phyloP scores from a whole-genome alignment of 92 coral and sea anemone genomes.

The Anthopleura xanthogrammica region DNA sequence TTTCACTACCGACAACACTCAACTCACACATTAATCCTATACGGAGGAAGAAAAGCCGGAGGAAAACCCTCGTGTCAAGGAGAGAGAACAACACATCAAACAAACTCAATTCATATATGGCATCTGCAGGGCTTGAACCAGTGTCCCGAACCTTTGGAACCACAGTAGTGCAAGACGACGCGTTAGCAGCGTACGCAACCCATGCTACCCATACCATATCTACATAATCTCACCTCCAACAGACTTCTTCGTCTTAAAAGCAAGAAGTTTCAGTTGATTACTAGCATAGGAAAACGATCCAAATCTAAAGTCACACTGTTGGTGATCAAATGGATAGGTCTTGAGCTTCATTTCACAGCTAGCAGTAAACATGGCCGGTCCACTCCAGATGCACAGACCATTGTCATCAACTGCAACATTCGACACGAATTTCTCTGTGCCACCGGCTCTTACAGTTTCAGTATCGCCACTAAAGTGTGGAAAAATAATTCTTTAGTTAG shows the following conservation, averaged over 20 bases:
- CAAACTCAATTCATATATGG: no score
- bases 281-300: conserved; percentile 51
- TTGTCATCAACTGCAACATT: conserved; percentile 25
- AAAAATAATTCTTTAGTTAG: background rate
- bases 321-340: conserved; percentile 67
- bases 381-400: conserved; percentile 50
- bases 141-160: no score
- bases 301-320: conserved; percentile 50
- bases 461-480: conserved; percentile 43
- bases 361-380: conserved; percentile 60
- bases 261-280: conserved; percentile 26
- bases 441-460: conserved; percentile 46
- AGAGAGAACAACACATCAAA: no score
- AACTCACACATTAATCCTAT: no score
- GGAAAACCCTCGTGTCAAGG: no score
- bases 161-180: no score
- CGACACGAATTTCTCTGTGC: conserved; percentile 47
- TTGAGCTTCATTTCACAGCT: conserved; percentile 52
- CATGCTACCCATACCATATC: no score
- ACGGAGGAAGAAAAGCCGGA: no score
- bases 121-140: no score
- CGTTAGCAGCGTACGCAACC: no score
- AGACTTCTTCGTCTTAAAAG: conserved; percentile 28
- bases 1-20: no score
- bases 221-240: conserved; percentile 25